These are phyloP conservation scores for Thamnophis elegans DNA, from an alignment of 2,797 vertebrate genomes.

Conservation along the genomic window DNA sequence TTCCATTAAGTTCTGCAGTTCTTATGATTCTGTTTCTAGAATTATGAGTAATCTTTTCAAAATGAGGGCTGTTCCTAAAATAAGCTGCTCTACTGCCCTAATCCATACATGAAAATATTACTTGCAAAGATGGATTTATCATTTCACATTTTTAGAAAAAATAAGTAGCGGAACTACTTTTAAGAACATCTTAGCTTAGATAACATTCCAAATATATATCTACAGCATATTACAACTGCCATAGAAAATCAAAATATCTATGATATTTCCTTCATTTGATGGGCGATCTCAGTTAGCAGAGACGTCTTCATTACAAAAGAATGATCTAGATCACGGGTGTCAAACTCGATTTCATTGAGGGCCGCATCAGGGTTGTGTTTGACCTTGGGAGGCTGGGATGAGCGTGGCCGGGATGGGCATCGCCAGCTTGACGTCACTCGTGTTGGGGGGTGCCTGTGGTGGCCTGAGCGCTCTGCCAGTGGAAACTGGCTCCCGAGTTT, in stretches of 20 bases:
- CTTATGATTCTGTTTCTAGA: background rate
- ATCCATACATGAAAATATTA: background rate
- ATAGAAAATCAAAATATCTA: background rate
- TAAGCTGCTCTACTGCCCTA: background rate
- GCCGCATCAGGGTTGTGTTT: too few species aligned
- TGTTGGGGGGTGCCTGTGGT: too few species aligned
- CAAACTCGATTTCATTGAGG: too few species aligned
- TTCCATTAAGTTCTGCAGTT: background rate
- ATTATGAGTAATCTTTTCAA: background rate
- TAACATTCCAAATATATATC: too few species aligned
- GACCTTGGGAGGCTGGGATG: too few species aligned
- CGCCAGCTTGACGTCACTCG: too few species aligned
- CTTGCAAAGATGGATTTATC: background rate
- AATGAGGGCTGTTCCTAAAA: background rate
- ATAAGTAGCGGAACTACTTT: background rate
- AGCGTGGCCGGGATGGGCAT: too few species aligned
- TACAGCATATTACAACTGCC: background rate
- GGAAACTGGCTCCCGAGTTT: too few species aligned
- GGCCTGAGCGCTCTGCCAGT: too few species aligned
- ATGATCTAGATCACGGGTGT: background rate
- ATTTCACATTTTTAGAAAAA: background rate
- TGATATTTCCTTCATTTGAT: background rate
- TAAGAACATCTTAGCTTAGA: background rate
- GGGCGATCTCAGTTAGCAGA: background rate
- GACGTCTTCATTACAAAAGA: background rate